Base-by-base conservation (phyloP, 1,140 invertebrate genomes). In the Bombus polaris region DNA sequence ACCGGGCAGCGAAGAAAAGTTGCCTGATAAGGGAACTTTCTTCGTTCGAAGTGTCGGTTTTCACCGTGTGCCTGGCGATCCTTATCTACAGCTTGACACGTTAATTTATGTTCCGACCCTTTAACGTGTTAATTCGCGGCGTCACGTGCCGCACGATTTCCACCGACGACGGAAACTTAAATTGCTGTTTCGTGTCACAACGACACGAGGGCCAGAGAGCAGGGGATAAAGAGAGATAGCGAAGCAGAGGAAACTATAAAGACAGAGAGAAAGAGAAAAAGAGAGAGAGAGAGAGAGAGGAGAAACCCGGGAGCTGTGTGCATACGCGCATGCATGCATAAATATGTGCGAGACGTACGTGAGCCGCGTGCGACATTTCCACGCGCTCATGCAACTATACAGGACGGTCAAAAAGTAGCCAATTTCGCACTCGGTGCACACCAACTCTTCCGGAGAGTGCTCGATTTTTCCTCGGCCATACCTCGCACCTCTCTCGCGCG, bases 161-260 rank as follows among this genome's bases (percentile, higher is more conserved):
- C 47, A 74, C 73, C 84, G 78, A 79, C 91, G 87, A 91, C 92
- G 91, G 91, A 92, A 93, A 93, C 93, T 93, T 93, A 94, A 94
- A 93, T 94, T 93, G 92, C 93, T 90, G 92, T 93, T 93, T 91
- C 92, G 93, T 93, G 93, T 93, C 92, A 79, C 88, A 12, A 74
- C 83, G 57, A 66, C 76, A 44, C 44, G 53, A 32, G 5, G 6
- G 47, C 22, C 18, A 39, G 37, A 32, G 39, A 37, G 32, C 5
- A 1, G 28, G 0, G 42, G 12, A 28, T 22, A 9, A 10, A 28
- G 15, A 25, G 83, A 42, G 18, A 53, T 53, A 53, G 47, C 57
- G 39, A n/a, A 4, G 2, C 18, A 28, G 9, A n/a, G 35, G 15
- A 32, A 44, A 37, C 28, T 13, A 32, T 53, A 53, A 53, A 53